Evolutionary conservation across 2,888 invertebrate genomes (phyloP), one percentile per base, ranked within the genome.

Genomic region (Homarus gammarus): DNA sequence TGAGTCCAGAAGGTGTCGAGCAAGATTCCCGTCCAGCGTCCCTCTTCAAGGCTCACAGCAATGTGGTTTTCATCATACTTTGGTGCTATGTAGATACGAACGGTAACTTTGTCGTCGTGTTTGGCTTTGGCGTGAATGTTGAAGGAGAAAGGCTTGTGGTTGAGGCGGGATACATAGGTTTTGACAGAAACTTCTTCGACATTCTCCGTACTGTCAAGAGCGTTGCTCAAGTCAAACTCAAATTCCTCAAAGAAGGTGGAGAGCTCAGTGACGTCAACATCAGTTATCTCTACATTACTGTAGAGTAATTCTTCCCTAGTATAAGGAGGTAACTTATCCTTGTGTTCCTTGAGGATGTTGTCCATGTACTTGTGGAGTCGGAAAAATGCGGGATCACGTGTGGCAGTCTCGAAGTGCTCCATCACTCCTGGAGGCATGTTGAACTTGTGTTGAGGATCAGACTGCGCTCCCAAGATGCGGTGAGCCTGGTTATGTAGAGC

Each of bases 341-440:
- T 96, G 95, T 95, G 96, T 77, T 95, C 94, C 92, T 94, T 94
- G 93, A 95, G 96, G 79, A 96, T 95, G 93, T 96, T 95, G 93
- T 96, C 96, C 90, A 96, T 94, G 92, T 95, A 95, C 93, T 95
- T 95, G 95, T 94, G 95, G 86, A 96, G 94, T 93, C 95, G 95
- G 93, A 96, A 97, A 95, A 96, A 96, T 75, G 96, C 95, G 36
- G 97, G 97, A 93, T 97, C 97, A 92, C 96, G 96, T 92, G 96
- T 94, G 92, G 95, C 95, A 6, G 96, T 96, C 93, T 95, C 95
- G 93, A 95, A 95, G 92, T 95, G 94, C 93, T 96, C 93, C 93
- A 93, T 93, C 1, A 93, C 93, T 78, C 93, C 93, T 49, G 93
- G 93, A 33, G 92, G 92, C 75, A 93, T 91, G 56, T 92, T 93